Evolutionary conservation across 2,888 invertebrate species (phyloP), one percentile per base, ranked within the genome.

Genomic region (Melangyna quadrimaculata): DNA sequence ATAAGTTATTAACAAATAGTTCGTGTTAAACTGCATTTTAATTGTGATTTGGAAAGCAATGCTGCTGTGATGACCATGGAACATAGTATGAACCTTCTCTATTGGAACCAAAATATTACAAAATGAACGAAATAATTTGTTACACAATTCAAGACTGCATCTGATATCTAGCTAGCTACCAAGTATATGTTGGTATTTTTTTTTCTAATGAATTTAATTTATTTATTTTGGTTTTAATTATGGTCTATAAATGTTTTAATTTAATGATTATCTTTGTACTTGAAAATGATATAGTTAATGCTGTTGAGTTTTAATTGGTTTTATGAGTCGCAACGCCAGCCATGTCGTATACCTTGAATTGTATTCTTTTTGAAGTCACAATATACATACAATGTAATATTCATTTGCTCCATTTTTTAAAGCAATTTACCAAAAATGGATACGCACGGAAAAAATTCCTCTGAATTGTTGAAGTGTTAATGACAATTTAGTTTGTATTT

Each of bases 11-110:
- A 45, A 67, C 84, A 84, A 79, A 79, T 74, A 86, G 48, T 80
- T 80, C 84, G 84, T 86, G 84, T 86, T 69, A 48, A 40, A 71
- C 19, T 71, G 65, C 29, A 67, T 51, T 84, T 75, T 84, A 84
- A 77, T 80, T 55, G 61, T 55, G 43, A 57, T 80, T 73, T 77
- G 61, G 45, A n/a, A n/a, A 29, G 27, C 29, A 45, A 27, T 75
- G 65, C n/a, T n/a, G n/a, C n/a, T n/a, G n/a, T n/a, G n/a, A n/a
- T 71, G 37, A 22, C 37, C 69, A 77, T 80, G 48, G 84, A 67
- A 14, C 29, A 45, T 19, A 45, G 29, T 65, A 27, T 43, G 40
- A 22, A 24, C 40, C 61, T 22, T 37, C 29, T 27, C 19, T 29
- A 27, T 45, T 35, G 59, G 45, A 65, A 65, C 45, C n/a, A n/a